phyloP scores from a whole-genome alignment of 2,888 invertebrate genomes.

The Notodonta ziczac region DNA sequence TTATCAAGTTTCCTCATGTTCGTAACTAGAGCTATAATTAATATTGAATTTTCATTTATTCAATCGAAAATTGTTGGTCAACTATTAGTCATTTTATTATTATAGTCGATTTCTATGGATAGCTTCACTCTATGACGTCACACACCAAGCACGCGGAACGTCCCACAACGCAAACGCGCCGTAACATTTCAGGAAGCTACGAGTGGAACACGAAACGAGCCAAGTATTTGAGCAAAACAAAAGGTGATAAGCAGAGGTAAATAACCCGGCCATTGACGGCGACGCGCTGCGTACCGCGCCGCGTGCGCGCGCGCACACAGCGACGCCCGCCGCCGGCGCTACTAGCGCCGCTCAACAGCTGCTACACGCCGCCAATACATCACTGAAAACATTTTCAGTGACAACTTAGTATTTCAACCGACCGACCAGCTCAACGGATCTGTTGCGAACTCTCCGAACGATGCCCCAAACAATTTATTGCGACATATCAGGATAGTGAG shows the following conservation, averaged over 20 bases:
- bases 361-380: conserved; percentile 66
- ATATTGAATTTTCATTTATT: too few relatives aligned
- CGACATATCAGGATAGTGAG: conserved; percentile 28
- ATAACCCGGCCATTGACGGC: conserved; percentile 82
- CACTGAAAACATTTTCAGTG: conserved; percentile 68
- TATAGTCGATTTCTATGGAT: background rate
- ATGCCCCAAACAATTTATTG: conserved; percentile 43
- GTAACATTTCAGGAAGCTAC: conserved; percentile 57
- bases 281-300: conserved; percentile 53
- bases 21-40: too few relatives aligned
- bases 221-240: conserved; percentile 81
- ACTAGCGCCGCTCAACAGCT: conserved; percentile 59
- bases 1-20: conserved; percentile 20
- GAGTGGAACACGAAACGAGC: conserved; percentile 57
- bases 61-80: too few relatives aligned
- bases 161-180: conserved; percentile 22
- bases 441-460: conserved; percentile 36
- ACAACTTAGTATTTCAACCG: conserved; percentile 44
- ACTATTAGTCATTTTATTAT: too few relatives aligned
- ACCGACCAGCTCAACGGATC: conserved; percentile 30
- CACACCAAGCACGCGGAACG: conserved; percentile 17
- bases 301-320: conserved; percentile 42
- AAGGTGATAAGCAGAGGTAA: conserved; percentile 83
- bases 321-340: conserved; percentile 47
- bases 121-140: conserved; percentile 10